Evolutionary conservation across 2,888 invertebrate genomes (phyloP).

Genomic region (Polydrusus cervinus): DNA sequence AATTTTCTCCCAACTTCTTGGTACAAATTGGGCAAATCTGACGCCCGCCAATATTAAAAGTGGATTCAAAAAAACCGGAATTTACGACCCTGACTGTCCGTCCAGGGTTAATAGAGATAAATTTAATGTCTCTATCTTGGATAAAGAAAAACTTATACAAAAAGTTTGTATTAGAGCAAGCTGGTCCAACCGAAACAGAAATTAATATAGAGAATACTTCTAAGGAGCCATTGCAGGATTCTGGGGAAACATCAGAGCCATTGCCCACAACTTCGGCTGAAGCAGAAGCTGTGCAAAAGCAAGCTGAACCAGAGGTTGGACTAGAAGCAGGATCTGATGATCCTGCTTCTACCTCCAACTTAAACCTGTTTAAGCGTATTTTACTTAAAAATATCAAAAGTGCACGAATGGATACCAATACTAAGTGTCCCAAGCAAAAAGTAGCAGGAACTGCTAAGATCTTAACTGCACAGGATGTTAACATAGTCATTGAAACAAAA

Average conservation of each 20-base stretch:
- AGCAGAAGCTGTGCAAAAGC: neutral
- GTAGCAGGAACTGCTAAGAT: constrained; percentile 26
- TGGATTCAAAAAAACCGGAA: constrained; percentile 1
- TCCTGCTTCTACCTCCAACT: neutral
- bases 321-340: neutral
- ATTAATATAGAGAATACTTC: constrained; percentile 1
- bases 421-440: neutral
- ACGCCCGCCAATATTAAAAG: constrained; percentile 1
- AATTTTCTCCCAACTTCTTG: constrained; percentile 14
- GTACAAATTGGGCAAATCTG: constrained; percentile 8
- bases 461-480: neutral
- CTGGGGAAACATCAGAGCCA: neutral
- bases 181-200: neutral
- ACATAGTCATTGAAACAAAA: neutral
- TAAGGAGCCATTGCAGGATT: constrained; percentile 9
- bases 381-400: constrained; percentile 16
- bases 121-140: neutral
- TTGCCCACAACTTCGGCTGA: constrained; percentile 1
- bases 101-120: constrained; percentile 2
- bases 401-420: neutral
- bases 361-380: constrained; percentile 17
- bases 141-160: constrained; percentile 2
- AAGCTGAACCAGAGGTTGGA: neutral
- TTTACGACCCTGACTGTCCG: constrained; percentile 15
- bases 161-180: neutral